Evolutionary conservation across 2,797 vertebrate genomes (phyloP).

Genomic region (Paedocypris micromegethes): DNA sequence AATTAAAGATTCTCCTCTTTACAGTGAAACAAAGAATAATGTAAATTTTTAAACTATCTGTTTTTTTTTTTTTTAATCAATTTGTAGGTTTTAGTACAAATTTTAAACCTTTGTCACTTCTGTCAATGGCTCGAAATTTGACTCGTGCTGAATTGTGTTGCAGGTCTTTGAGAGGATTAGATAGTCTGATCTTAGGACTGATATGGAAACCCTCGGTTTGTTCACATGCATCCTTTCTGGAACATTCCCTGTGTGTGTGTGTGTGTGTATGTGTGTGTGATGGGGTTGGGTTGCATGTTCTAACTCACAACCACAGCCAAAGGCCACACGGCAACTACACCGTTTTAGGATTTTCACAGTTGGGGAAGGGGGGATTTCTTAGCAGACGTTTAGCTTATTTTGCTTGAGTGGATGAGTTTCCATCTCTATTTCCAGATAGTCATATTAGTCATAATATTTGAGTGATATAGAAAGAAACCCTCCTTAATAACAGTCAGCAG

Average conservation of each 20-base stretch:
- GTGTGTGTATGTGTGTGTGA: constrained; percentile 31
- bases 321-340: constrained; percentile 1
- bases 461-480: constrained; percentile 36
- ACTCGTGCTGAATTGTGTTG: constrained; percentile 33
- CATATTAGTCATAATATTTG: constrained; percentile 10
- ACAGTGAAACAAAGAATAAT: too few species aligned
- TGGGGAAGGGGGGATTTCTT: neutral
- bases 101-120: constrained; percentile 23
- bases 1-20: too few species aligned
- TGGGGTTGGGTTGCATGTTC: neutral
- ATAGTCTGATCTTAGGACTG: constrained; percentile 40
- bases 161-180: constrained; percentile 43
- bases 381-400: constrained; percentile 39
- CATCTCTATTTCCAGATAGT: constrained; percentile 8
- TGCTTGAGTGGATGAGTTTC: neutral
- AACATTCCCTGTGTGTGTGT: constrained; percentile 23
- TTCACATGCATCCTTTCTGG: constrained; percentile 41
- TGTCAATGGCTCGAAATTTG: constrained; percentile 38
- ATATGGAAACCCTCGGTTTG: constrained; percentile 44
- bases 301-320: constrained; percentile 8
- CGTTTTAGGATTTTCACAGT: neutral
- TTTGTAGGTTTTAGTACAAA: neutral
- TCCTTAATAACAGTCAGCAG: constrained; percentile 1
- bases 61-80: neutral
- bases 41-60: too few species aligned